A percentile compares a stretch with the other conserved stretches of the same genome.
phyloP scores from a whole-genome alignment of 2,797 vertebrate species.

The Meda fulgida region DNA sequence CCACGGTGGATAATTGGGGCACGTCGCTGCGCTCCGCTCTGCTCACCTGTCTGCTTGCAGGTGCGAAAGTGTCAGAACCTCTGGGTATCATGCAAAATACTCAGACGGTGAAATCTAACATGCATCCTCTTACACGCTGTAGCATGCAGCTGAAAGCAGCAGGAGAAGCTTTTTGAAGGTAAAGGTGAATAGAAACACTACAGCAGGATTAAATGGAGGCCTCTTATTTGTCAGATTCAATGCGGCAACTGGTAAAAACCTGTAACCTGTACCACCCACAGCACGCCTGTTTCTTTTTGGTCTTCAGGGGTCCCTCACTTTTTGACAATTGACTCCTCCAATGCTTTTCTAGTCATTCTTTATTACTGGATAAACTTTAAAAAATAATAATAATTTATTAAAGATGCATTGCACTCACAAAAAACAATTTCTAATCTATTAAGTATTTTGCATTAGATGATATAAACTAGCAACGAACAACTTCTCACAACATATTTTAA shows the following conservation, averaged over 20 bases:
- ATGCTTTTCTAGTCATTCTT: background rate
- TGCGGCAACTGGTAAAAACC: slow-evolving; percentile 14
- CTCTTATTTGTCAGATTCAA: slow-evolving; percentile 3
- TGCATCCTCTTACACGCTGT: slow-evolving; percentile 55
- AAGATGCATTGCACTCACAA: background rate
- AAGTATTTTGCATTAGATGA: background rate
- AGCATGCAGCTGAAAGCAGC: slow-evolving; percentile 48
- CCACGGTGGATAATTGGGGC: slow-evolving; percentile 75
- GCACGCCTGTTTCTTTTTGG: background rate
- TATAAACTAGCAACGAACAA: background rate
- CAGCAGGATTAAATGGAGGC: slow-evolving; percentile 30
- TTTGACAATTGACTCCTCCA: background rate
- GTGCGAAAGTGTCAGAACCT: slow-evolving; percentile 67
- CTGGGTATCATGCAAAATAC: slow-evolving; percentile 51
- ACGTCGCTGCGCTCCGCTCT: slow-evolving; percentile 57
- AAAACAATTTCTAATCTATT: background rate
- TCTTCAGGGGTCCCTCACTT: background rate
- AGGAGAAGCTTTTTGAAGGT: slow-evolving; percentile 37
- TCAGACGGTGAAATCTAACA: slow-evolving; percentile 57
- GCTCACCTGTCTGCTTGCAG: slow-evolving; percentile 75
- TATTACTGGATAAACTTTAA: background rate
- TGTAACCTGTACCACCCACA: slow-evolving; percentile 7
- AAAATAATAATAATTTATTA: background rate
- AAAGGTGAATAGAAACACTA: slow-evolving; percentile 29
- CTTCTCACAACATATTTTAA: background rate